phyloP scores from a whole-genome alignment of 2,113 vertebrate species.

The Anser cygnoides region DNA sequence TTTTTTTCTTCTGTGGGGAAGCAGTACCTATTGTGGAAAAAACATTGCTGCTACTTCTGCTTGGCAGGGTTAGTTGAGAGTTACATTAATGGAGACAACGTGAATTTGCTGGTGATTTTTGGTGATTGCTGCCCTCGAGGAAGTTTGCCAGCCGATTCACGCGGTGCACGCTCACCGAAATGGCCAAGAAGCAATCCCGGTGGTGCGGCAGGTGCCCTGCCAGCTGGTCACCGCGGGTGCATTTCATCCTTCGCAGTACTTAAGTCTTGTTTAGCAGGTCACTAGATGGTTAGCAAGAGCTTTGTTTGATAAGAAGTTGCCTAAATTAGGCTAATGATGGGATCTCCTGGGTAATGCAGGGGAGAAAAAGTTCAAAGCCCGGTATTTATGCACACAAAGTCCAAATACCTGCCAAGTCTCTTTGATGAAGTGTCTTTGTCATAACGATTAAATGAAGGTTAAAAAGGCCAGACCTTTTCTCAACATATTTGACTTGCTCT shows the following conservation, averaged over 20 bases:
- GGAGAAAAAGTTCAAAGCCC: conserved; percentile 38
- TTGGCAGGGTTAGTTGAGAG: not conserved
- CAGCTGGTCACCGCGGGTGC: not conserved
- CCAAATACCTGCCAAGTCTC: conserved; percentile 50
- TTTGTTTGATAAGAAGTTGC: not conserved
- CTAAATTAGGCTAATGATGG: conserved; percentile 30
- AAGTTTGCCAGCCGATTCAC: not conserved
- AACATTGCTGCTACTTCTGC: not conserved
- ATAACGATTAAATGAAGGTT: conserved; percentile 66
- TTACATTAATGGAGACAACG: fast-evolving
- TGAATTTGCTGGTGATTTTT: fast-evolving
- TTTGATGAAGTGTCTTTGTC: conserved; percentile 69
- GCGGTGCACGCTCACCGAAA: fast-evolving
- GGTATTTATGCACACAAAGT: not conserved
- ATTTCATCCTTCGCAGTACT: not conserved
- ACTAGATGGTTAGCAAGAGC: not conserved
- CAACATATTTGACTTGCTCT: conserved; percentile 50
- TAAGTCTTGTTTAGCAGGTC: not conserved
- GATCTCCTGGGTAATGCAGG: not conserved
- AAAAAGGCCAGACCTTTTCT: conserved; percentile 66
- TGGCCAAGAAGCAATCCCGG: fast-evolving
- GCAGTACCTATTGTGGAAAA: not conserved
- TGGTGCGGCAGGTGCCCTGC: fast-evolving
- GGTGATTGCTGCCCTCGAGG: not conserved
- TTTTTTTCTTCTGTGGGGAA: fast-evolving